Evolutionary conservation across 1,140 invertebrate genomes (phyloP), one percentile per base, ranked within the genome.

Genomic region (Adoxophyes honmai): DNA sequence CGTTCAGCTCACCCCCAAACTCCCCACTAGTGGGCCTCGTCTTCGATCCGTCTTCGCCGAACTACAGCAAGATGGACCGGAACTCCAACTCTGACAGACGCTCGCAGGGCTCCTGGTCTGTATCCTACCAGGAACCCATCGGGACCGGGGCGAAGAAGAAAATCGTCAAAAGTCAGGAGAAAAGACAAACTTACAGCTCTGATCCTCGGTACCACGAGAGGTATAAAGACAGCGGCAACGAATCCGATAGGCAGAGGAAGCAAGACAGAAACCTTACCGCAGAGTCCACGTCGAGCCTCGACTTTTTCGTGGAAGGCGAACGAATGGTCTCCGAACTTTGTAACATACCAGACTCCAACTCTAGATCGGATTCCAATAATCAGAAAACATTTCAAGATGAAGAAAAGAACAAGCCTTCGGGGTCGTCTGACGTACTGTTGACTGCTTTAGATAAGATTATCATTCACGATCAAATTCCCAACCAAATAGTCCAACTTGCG

Each of bases 261-360:
- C 62, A 62, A 62, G 82, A 86, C 37, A 68, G 74, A 55, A 75
- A 79, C 28, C 55, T 83, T 4, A 73, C 60, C 37, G 81, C 88
- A 1, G 86, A 88, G 62, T 89, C 88, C n/a, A 83, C 79, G 11
- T 81, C 84, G 0, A 89, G 88, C 55, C 64, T 89, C 9, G 86
- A 89, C 59, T 89, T 89, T 55, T 86, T 81, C 57, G 81, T 74
- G 15, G 86, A 89, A 74, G 86, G 88, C 39, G 88, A 89, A 63
- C 68, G 79, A 61, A 89, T 89, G 88, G 88, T 89, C 1, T 89
- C 88, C 8, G 86, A 88, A 66, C 73, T 89, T 11, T 89, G 88
- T 60, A 88, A 86, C 59, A 83, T 89, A 67, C 53, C 82, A 4
- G 85, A 86, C 58, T 57, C 62, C n/a, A 67, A 62, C 52, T 13